These are phyloP conservation scores for Strigops habroptila DNA, from an alignment of 2,113 vertebrate species.

Conservation along the genomic window DNA sequence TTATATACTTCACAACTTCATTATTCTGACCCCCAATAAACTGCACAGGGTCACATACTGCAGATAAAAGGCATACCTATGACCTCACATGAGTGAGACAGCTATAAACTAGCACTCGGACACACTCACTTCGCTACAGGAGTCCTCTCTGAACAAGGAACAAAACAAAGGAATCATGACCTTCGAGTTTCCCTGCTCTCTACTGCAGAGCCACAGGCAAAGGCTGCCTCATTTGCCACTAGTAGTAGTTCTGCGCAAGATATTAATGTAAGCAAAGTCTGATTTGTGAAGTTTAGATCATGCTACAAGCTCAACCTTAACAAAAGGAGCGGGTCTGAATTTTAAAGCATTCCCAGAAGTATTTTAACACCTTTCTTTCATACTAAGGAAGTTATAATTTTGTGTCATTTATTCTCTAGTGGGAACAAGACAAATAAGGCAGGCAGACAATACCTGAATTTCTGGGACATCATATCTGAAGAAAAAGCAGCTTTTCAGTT, in stretches of 20 bases:
- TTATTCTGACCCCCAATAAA: background rate
- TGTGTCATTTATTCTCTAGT: background rate
- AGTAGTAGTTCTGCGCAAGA: background rate
- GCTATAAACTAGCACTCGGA: background rate
- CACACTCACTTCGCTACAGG: background rate
- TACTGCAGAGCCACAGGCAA: background rate
- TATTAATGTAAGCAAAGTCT: background rate
- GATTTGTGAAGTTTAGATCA: background rate
- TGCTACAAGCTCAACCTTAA: background rate
- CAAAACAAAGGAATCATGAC: background rate
- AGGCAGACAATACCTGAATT: background rate
- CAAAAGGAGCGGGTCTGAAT: background rate
- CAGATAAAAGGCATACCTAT: background rate
- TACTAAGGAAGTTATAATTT: background rate
- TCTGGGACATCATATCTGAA: background rate
- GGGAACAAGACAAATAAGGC: background rate
- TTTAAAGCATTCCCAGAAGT: background rate
- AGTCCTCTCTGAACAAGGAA: background rate
- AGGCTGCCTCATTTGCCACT: background rate
- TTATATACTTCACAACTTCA: background rate
- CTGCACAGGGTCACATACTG: background rate
- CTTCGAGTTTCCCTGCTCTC: rapidly evolving
- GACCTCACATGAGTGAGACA: background rate
- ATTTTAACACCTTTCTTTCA: background rate
- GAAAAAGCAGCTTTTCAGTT: background rate